A percentile compares a stretch with the other conserved stretches of the same genome.
phyloP scores from a whole-genome alignment of 2,113 vertebrate species.

The rat (Rattus norvegicus) region DNA sequence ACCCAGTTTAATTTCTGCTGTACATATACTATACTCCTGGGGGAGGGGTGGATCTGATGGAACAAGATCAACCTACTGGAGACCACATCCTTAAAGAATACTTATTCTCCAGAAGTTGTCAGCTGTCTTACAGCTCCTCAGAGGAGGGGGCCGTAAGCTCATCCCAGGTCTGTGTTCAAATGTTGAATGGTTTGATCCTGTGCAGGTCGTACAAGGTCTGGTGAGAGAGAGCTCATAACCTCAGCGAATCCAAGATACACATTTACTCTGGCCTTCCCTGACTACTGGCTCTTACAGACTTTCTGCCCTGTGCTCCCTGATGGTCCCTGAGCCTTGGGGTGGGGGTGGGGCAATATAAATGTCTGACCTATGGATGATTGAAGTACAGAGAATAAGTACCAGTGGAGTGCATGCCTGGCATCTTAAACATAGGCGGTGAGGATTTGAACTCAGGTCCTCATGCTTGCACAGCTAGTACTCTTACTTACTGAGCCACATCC shows the following conservation, averaged over 20 bases:
- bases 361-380: neutral
- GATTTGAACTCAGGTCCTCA: neutral
- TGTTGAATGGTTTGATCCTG: neutral
- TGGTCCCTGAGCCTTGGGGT: neutral
- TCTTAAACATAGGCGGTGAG: neutral
- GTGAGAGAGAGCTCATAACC: neutral
- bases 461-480: neutral
- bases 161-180: accelerated
- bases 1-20: neutral
- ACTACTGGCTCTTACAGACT: neutral
- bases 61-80: neutral
- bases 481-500: too few relatives aligned
- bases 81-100: neutral
- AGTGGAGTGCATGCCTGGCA: neutral
- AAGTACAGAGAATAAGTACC: neutral
- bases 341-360: neutral
- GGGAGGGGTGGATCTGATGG: neutral
- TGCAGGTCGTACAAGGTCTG: neutral
- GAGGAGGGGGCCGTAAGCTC: neutral
- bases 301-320: neutral
- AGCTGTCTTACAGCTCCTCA: neutral
- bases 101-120: neutral
- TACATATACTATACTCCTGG: neutral
- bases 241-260: neutral
- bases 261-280: neutral